Evolutionary conservation across 2,113 vertebrate species (phyloP).

Genomic region (Mastomys natalensis): DNA sequence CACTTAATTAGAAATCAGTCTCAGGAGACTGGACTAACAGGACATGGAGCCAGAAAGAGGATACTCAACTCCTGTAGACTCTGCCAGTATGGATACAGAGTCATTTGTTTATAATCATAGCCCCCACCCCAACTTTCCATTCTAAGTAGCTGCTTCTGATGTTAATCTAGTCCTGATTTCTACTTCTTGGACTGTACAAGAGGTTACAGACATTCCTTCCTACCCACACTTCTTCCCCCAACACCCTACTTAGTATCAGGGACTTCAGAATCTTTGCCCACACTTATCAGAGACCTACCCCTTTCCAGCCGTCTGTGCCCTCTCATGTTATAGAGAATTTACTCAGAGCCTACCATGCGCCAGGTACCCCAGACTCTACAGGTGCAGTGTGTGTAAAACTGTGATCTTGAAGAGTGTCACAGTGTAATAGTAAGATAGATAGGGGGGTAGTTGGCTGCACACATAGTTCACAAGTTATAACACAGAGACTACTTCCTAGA

Average conservation of each 20-base stretch:
- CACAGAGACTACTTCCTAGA: not conserved
- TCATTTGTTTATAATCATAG: not conserved
- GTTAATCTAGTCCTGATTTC: not conserved
- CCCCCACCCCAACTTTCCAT: not conserved
- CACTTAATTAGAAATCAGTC: not conserved
- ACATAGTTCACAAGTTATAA: not conserved
- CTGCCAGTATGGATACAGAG: not conserved
- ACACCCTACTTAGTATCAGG: not conserved
- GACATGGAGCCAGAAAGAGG: not conserved
- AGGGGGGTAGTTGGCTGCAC: not conserved
- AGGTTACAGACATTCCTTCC: not conserved
- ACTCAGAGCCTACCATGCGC: not conserved
- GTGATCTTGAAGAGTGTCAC: not conserved
- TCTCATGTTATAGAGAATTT: not conserved
- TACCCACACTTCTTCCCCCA: not conserved
- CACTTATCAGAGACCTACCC: not conserved
- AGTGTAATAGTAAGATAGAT: not conserved
- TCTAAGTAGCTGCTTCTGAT: not conserved
- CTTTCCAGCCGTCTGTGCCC: not conserved
- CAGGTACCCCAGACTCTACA: not conserved
- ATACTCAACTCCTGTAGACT: not conserved
- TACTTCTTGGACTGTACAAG: not conserved
- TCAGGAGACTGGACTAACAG: too few relatives aligned
- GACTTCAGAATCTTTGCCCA: conserved; percentile 32
- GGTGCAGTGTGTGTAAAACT: not conserved